A percentile compares a stretch with the other conserved stretches of the same genome.
phyloP scores from a whole-genome alignment of 2,888 invertebrate species.

The Neoascia interrupta region DNA sequence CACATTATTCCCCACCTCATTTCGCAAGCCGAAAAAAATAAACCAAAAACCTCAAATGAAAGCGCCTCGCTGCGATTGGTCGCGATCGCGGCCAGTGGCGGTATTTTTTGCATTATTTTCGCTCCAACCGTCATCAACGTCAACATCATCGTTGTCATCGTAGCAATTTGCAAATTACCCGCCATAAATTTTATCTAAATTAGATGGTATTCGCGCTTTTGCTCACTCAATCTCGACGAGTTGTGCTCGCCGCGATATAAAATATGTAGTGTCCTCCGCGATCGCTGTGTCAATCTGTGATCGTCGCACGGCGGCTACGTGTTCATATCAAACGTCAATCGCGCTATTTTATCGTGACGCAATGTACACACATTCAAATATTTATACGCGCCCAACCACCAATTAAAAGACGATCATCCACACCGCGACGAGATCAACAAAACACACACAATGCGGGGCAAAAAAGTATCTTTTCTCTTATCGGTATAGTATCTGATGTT shows the following conservation, averaged over 20 bases:
- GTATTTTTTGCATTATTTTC: not conserved
- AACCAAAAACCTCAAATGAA: constrained; percentile 27
- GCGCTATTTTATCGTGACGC: no score
- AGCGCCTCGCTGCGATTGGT: constrained; percentile 41
- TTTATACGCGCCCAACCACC: constrained; percentile 1
- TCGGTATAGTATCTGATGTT: not conserved
- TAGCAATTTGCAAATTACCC: constrained; percentile 55
- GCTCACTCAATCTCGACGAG: constrained; percentile 4
- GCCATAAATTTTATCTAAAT: constrained; percentile 64
- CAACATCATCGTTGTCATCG: constrained; percentile 8
- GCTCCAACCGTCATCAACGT: constrained; percentile 10
- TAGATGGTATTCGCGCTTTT: constrained; percentile 52
- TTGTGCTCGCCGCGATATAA: not conserved
- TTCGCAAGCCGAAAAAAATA: not conserved
- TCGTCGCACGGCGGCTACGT: not conserved
- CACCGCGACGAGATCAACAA: constrained; percentile 29
- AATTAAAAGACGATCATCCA: constrained; percentile 47
- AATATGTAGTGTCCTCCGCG: not conserved
- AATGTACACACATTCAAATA: constrained; percentile 37
- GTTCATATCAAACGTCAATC: constrained; percentile 35
- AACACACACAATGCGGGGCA: constrained; percentile 7
- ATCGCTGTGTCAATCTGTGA: constrained; percentile 3
- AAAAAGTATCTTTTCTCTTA: constrained; percentile 13
- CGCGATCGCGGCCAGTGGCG: not conserved
- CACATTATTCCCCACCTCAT: not conserved